Percentiles rank a stretch among this genome's conserved stretches.
Evolutionary conservation across 2,797 vertebrate genomes (phyloP).

Genomic region (Bradypus variegatus): DNA sequence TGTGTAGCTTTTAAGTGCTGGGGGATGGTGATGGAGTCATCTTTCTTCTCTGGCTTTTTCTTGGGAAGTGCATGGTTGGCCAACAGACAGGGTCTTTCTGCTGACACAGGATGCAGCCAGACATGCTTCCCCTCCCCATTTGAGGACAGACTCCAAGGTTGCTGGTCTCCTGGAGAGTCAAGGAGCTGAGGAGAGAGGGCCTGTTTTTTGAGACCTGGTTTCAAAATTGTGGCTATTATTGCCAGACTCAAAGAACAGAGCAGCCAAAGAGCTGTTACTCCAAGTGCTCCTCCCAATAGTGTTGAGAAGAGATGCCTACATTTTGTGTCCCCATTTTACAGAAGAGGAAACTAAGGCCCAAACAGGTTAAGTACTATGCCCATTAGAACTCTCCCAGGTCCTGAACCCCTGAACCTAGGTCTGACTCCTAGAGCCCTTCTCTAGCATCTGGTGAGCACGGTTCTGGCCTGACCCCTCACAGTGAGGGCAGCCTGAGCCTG

Average conservation of each 20-base stretch:
- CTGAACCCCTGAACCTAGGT: not conserved
- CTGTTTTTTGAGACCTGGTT: not conserved
- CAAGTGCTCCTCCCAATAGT: not conserved
- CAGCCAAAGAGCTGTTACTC: not conserved
- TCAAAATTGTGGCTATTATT: not conserved
- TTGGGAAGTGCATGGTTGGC: not conserved
- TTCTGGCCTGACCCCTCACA: not conserved
- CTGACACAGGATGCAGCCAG: not conserved
- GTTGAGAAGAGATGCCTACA: too few relatives aligned
- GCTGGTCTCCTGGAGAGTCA: not conserved
- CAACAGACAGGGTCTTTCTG: not conserved
- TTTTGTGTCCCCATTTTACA: not conserved
- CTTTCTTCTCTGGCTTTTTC: not conserved
- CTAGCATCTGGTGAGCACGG: not conserved
- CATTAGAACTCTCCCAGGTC: not conserved
- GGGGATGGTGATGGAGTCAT: not conserved
- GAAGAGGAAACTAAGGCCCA: not conserved
- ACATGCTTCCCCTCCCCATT: rapidly evolving
- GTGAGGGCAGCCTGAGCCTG: not conserved
- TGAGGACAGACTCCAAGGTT: not conserved
- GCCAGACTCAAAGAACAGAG: not conserved
- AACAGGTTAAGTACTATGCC: not conserved
- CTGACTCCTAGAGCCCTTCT: not conserved
- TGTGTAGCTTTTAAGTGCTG: not conserved
- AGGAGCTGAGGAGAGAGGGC: not conserved